Conservation (phyloP, 2,888 invertebrate genomes). For the Phortica okadai region DNA sequence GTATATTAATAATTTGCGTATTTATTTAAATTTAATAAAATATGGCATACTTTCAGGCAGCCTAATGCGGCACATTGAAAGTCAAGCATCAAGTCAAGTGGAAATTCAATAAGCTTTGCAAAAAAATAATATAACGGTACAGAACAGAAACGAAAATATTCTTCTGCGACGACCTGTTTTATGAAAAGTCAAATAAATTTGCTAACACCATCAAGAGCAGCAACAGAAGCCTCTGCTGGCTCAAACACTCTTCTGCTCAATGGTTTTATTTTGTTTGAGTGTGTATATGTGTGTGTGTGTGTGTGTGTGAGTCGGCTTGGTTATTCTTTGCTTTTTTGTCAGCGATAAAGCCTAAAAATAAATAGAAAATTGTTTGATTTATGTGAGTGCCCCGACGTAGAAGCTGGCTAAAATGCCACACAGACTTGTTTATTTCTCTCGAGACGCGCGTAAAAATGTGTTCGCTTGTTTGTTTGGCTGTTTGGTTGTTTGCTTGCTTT, state of each 20-base stretch:
- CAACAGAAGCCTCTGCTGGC: not conserved
- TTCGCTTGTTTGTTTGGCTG: not conserved
- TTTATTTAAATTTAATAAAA: slow-evolving; percentile 28
- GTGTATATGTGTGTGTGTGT: not conserved
- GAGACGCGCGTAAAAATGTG: not conserved
- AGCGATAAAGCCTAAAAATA: slow-evolving; percentile 21
- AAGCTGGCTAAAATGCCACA: slow-evolving; percentile 14
- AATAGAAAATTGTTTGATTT: slow-evolving; percentile 26
- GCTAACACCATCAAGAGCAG: not conserved
- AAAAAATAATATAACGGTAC: not conserved
- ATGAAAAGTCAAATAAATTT: slow-evolving; percentile 22
- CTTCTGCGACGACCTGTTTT: not conserved
- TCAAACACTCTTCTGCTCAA: not conserved
- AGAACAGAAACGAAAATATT: slow-evolving; percentile 10
- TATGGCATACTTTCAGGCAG: slow-evolving; percentile 30
- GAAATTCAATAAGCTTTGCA: slow-evolving; percentile 33
- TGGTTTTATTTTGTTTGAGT: not conserved
- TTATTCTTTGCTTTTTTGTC: not conserved
- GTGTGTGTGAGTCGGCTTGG: not conserved
- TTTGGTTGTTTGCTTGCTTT: not conserved
- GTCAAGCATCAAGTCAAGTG: slow-evolving; percentile 29
- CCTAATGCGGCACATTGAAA: not conserved
- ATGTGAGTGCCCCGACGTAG: not conserved
- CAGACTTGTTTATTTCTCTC: slow-evolving; percentile 13
- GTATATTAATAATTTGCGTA: not conserved